phyloP scores from a whole-genome alignment of 2,888 invertebrate species.

The Platerodrilus igneus region DNA sequence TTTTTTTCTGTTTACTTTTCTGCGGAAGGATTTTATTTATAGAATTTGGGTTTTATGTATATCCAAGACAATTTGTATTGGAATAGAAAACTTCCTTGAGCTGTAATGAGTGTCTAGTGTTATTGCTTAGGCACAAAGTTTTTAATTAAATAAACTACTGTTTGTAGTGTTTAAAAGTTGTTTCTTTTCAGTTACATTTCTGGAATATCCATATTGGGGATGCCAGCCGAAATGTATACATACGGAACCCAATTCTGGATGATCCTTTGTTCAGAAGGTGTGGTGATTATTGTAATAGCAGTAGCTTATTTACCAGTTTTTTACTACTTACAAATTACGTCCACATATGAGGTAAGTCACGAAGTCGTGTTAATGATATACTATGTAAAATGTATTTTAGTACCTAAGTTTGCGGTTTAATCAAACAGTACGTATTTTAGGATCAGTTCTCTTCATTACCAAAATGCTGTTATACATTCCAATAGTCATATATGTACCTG shows the following conservation, averaged over 20 bases:
- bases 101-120: too few relatives aligned
- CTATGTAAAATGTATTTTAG: constrained; percentile 52
- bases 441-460: constrained; percentile 63
- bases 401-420: constrained; percentile 65
- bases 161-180: too few relatives aligned
- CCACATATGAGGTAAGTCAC: constrained; percentile 70
- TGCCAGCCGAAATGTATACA: constrained; percentile 73
- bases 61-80: too few relatives aligned
- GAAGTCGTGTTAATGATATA: too few relatives aligned
- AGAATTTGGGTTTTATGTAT: too few relatives aligned
- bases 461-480: constrained; percentile 77
- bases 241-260: constrained; percentile 71
- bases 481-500: constrained; percentile 83
- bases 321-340: constrained; percentile 67
- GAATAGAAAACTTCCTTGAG: too few relatives aligned
- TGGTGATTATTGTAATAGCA: constrained; percentile 61
- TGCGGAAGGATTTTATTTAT: too few relatives aligned
- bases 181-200: constrained; percentile 64
- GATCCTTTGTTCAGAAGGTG: constrained; percentile 59
- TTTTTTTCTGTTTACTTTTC: too few relatives aligned
- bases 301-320: constrained; percentile 66
- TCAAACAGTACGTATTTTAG: constrained; percentile 62
- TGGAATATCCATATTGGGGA: constrained; percentile 66
- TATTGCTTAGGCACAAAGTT: too few relatives aligned
- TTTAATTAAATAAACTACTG: too few relatives aligned